Evolutionary conservation across 2,113 vertebrate genomes (phyloP).

Genomic region (Puffinus mauretanicus): DNA sequence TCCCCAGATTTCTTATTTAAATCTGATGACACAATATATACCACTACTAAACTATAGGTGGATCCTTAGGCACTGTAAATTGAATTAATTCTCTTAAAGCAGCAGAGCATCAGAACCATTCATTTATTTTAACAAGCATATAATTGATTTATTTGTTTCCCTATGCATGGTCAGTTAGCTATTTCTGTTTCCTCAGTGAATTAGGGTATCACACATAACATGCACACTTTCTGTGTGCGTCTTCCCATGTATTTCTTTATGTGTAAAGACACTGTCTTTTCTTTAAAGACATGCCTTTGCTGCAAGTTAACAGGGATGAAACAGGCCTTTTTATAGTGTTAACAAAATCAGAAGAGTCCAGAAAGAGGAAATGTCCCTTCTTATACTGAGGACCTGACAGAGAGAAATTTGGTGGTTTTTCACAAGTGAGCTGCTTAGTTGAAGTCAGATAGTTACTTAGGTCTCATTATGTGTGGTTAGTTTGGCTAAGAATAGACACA

Average conservation of each 20-base stretch:
- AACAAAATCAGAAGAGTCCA: not conserved
- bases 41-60: not conserved
- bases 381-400: not conserved
- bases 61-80: not conserved
- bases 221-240: not conserved
- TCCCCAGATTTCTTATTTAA: not conserved
- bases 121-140: not conserved
- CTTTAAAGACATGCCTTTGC: not conserved
- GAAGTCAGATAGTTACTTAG: constrained; percentile 77
- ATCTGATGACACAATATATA: not conserved
- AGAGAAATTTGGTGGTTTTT: constrained; percentile 49
- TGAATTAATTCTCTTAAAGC: not conserved
- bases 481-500: constrained; percentile 75
- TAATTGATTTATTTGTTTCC: constrained; percentile 13
- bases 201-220: not conserved
- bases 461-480: constrained; percentile 80
- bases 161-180: not conserved
- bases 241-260: not conserved
- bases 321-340: not conserved
- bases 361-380: not conserved
- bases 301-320: not conserved
- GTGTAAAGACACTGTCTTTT: not conserved
- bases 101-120: not conserved
- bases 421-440: not conserved
- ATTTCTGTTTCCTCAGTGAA: constrained; percentile 23